Percentiles rank a stretch among this genome's conserved stretches.
These are phyloP conservation scores for Sericinus montela DNA, from an alignment of 2,888 invertebrate genomes.

Conservation along the genomic window DNA sequence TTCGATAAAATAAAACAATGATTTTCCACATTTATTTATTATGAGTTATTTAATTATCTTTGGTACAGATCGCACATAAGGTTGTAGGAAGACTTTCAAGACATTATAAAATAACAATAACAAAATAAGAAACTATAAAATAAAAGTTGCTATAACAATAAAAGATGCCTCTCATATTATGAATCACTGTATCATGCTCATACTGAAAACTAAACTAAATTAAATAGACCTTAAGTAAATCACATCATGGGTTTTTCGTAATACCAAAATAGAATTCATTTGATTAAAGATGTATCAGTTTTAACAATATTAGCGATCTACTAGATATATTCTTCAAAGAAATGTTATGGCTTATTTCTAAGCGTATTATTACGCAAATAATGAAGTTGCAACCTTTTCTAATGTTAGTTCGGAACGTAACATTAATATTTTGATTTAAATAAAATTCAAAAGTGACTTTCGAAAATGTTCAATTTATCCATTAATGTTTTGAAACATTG, in stretches of 20 bases:
- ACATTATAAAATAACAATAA: conserved; percentile 14
- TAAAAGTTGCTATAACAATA: conserved; percentile 14
- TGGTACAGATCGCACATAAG: conserved; percentile 22
- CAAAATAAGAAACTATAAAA: conserved; percentile 14
- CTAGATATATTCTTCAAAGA: too few species aligned
- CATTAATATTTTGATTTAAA: background rate
- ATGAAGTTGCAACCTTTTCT: background rate
- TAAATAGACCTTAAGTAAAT: too few species aligned
- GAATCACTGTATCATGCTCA: background rate
- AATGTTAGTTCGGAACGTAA: too few species aligned
- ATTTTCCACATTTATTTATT: conserved; percentile 17
- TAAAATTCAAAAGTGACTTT: background rate
- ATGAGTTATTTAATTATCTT: conserved; percentile 19
- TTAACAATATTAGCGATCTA: too few species aligned
- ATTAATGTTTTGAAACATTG: background rate
- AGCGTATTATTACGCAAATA: background rate
- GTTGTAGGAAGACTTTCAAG: conserved; percentile 22
- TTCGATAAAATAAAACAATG: conserved; percentile 5
- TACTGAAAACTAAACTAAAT: background rate
- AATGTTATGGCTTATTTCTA: too few species aligned
- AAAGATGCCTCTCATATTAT: conserved; percentile 5
- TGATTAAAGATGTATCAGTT: too few species aligned
- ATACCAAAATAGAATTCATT: too few species aligned
- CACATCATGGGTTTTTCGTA: too few species aligned
- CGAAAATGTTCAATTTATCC: background rate